Percentiles rank a stretch among this genome's conserved stretches.
These are phyloP conservation scores for Opisthocomus hoazin DNA, from an alignment of 2,113 vertebrate genomes.

Conservation along the genomic window DNA sequence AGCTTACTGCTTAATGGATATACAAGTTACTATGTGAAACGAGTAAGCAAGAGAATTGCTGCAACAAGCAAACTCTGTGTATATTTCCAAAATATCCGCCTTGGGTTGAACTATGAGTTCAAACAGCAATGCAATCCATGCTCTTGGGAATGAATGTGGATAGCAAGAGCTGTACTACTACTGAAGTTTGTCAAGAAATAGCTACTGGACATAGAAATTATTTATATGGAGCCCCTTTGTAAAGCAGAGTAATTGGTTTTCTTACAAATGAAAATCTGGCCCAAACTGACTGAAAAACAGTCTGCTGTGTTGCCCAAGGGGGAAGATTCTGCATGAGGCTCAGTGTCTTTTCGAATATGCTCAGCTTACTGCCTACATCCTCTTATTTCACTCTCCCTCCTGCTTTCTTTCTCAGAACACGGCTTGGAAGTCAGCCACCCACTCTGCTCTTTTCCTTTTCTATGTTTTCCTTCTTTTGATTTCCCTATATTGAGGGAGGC, in stretches of 20 bases:
- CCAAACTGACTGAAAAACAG: neutral
- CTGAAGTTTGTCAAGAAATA: neutral
- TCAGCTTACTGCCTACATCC: neutral
- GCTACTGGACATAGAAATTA: neutral
- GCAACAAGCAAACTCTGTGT: neutral
- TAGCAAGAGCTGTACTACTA: neutral
- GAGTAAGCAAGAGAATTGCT: neutral
- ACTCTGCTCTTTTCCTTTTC: neutral
- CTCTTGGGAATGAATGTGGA: neutral
- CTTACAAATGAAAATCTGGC: neutral
- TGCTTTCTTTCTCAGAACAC: neutral
- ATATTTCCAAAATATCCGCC: neutral
- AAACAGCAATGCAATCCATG: neutral
- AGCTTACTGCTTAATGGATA: neutral
- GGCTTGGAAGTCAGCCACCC: neutral
- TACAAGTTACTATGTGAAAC: neutral
- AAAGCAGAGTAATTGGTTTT: neutral
- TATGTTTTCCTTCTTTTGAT: neutral
- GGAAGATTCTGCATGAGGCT: neutral
- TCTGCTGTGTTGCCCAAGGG: neutral
- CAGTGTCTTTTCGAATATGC: neutral
- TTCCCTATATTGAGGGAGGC: neutral
- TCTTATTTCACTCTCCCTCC: neutral
- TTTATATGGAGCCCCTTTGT: neutral
- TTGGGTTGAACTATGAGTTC: neutral